Base-by-base conservation (phyloP, 2,888 invertebrate genomes). In the Yponomeuta malinellus region DNA sequence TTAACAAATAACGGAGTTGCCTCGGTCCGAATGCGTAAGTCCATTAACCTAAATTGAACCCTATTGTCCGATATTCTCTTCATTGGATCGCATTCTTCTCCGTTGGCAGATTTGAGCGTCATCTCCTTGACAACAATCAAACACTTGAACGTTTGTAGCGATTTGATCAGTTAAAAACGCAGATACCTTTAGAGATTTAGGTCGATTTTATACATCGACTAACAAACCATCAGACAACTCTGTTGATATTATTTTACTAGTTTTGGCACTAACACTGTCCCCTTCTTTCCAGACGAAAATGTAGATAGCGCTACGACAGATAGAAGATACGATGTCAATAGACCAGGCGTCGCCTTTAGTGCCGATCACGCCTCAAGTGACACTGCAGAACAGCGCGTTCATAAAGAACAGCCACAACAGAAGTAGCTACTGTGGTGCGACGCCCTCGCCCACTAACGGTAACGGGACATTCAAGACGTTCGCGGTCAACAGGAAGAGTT, bases 321-420 rank as follows among this genome's bases (percentile, higher is more conserved):
- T 76, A 81, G 81, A 84, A 74, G 83, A 81, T 86, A 92, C 86
- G 87, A 92, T 93, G 93, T 92, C 93, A 81, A 87, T 92, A 84
- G 92, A 93, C 79, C 92, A 92, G 85, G 90, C 92, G 73, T 91
- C 92, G 71, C 92, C 93, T 76, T 78, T 92, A 78, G 92, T 93
- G 82, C 92, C 93, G 72, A 92, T 93, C 79, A 92, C 89, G 78
- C 93, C 92, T 70, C 93, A 92, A 83, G 86, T 92, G 72, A 78
- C 85, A 70, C 81, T 87, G 75, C 89, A 92, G 78, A 93, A 93
- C 79, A 88, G 88, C 78, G 83, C 89, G 71, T 92, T 93, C 75
- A 89, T 92, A 78, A 93, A 93, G 82, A 93, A 93, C 80, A 93
- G 90, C 75, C 92, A 92, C 78, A 92, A 93, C 73, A 82, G 93